Evolutionary conservation across 2,888 invertebrate genomes (phyloP).

Genomic region (Laspeyria flexula): DNA sequence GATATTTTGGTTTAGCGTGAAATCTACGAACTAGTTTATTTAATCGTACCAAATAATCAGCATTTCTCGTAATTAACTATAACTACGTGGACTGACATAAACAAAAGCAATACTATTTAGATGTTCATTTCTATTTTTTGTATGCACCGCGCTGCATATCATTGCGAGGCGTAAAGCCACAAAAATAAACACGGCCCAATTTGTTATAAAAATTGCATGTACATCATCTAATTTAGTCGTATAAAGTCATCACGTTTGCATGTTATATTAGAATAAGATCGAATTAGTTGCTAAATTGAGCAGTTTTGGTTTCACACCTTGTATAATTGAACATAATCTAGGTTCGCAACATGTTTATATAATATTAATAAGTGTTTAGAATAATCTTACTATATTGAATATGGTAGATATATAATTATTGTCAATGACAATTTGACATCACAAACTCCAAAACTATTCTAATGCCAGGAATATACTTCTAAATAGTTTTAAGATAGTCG

Average conservation of each 20-base stretch:
- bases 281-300: not conserved
- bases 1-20: conserved; percentile 7
- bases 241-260: not conserved
- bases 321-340: not conserved
- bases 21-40: conserved; percentile 39
- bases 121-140: conserved; percentile 38
- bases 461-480: conserved; percentile 4
- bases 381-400: conserved; percentile 1
- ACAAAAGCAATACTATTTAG: conserved; percentile 42
- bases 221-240: not conserved
- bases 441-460: conserved; percentile 10
- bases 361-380: not conserved
- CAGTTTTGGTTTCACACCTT: conserved; percentile 27
- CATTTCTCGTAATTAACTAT: conserved; percentile 17
- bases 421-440: conserved; percentile 43
- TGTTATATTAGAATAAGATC: not conserved
- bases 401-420: conserved; percentile 16
- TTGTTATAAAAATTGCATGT: not conserved
- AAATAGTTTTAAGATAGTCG: conserved; percentile 16
- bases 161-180: conserved; percentile 21
- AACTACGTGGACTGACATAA: conserved; percentile 28
- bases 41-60: conserved; percentile 27
- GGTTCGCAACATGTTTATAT: not conserved
- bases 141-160: conserved; percentile 9
- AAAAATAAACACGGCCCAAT: too few relatives aligned